Conservation (phyloP, 2,797 vertebrate genomes). For the Parauchenoglanis punctatus region DNA sequence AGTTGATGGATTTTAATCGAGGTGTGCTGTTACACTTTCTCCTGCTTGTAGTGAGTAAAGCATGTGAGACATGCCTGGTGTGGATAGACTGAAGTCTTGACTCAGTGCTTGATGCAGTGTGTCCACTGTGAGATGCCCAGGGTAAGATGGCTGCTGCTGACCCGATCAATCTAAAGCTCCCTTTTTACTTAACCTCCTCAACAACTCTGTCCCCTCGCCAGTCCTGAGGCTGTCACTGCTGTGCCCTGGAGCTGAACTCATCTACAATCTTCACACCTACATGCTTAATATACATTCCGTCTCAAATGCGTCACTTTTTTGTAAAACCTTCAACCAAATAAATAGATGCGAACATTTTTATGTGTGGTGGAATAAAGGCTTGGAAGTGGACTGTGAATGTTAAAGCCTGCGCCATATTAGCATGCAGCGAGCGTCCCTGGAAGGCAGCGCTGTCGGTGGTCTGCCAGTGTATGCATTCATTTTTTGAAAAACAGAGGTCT, state of each 20-base stretch:
- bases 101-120: not conserved
- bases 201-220: not conserved
- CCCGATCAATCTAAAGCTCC: not conserved
- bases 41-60: not conserved
- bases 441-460: not conserved
- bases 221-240: not conserved
- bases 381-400: not conserved
- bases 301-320: not conserved
- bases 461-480: not conserved
- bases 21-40: not conserved
- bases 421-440: not conserved
- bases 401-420: not conserved
- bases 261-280: not conserved
- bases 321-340: not conserved
- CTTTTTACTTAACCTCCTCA: not conserved
- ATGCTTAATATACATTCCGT: not conserved
- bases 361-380: not conserved
- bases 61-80: not conserved
- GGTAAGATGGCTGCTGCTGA: not conserved
- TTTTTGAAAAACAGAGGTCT: constrained; percentile 14
- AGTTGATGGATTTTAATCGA: not conserved
- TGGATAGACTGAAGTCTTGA: not conserved
- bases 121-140: not conserved
- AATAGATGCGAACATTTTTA: constrained; percentile 1
- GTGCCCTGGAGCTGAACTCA: not conserved